Evolutionary conservation across 2,888 invertebrate species (phyloP).

Genomic region (Xanthostigma xanthostigma): DNA sequence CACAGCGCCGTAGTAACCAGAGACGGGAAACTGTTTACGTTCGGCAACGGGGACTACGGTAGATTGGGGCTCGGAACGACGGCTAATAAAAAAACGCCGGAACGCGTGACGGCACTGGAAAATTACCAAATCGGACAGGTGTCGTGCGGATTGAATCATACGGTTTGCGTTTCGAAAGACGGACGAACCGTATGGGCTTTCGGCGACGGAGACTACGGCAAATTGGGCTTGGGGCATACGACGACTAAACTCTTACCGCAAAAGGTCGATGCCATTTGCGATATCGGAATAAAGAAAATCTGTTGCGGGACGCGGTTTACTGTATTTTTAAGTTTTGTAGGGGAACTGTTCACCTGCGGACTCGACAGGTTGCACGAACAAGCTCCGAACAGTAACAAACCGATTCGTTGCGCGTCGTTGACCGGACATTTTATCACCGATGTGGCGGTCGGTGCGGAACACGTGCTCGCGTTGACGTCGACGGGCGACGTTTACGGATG

Average conservation of each 20-base stretch:
- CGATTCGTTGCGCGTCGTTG: slow-evolving; percentile 33
- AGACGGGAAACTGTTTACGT: slow-evolving; percentile 47
- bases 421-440: slow-evolving; percentile 36
- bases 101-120: slow-evolving; percentile 35
- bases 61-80: slow-evolving; percentile 41
- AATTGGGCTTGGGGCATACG: slow-evolving; percentile 35
- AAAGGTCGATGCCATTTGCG: slow-evolving; percentile 36
- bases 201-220: slow-evolving; percentile 50
- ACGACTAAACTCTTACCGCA: slow-evolving; percentile 32
- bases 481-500: slow-evolving; percentile 42
- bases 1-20: slow-evolving; percentile 47
- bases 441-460: slow-evolving; percentile 44
- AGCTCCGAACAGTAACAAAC: slow-evolving; percentile 34
- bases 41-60: slow-evolving; percentile 50
- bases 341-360: slow-evolving; percentile 44
- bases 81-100: slow-evolving; percentile 44
- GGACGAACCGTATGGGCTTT: slow-evolving; percentile 45
- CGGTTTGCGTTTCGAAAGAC: slow-evolving; percentile 40
- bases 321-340: slow-evolving; percentile 41
- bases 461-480: slow-evolving; percentile 38
- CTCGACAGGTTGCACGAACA: slow-evolving; percentile 39
- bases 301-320: slow-evolving; percentile 49
- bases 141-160: slow-evolving; percentile 48
- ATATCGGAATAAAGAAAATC: slow-evolving; percentile 38
- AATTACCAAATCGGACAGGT: slow-evolving; percentile 34